Base-by-base conservation (phyloP, 2,113 vertebrate species). In the Malurus alboscapulatus region DNA sequence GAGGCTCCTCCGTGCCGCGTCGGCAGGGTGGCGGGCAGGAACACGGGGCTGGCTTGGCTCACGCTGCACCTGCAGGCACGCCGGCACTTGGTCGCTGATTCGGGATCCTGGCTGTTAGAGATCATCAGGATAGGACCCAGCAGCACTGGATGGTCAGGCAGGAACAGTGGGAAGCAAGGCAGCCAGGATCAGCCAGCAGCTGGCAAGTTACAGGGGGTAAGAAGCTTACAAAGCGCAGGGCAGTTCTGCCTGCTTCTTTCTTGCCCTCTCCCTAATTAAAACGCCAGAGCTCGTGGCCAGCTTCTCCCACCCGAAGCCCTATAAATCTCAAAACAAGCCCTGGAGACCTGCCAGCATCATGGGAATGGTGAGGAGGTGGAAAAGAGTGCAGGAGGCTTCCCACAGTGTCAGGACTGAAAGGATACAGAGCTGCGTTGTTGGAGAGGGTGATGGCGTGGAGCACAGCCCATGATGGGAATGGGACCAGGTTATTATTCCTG, bases 351-450 rank as follows among this genome's bases (percentile, higher is more conserved):
- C 89, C 83, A 86, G 86, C 48, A 13, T 26, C 15, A 7, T 68
- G 50, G 63, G 45, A 85, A 80, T 72, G 50, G 48, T 25, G 22
- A 78, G 66, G 61, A 84, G 78, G 21, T 29, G 34, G 53, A 62
- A 74, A 44, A 65, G 34, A 53, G 55, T 36, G 38, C 42, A 66
- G 57, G 36, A 55, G n/a, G 20, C 73, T 87, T 92, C 42, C n/a
- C 27, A 66, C 50, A 44, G 38, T 0, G 0, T 38, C 0, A 0
- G 7, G 44, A 34, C 34, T 58, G 15, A 17, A 26, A 30, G 7
- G 0, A 65, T 82, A 29, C 14, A 47, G 19, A 69, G 58, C 57
- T 3, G 1, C 66, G 55, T 22, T 63, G 32, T 29, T 47, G 47
- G 78, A 91, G 77, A 55, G 58, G 14, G 27, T 5, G 25, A 38